Evolutionary conservation across 2,888 invertebrate genomes (phyloP).

Genomic region (Mongoloraphidia duomilia): DNA sequence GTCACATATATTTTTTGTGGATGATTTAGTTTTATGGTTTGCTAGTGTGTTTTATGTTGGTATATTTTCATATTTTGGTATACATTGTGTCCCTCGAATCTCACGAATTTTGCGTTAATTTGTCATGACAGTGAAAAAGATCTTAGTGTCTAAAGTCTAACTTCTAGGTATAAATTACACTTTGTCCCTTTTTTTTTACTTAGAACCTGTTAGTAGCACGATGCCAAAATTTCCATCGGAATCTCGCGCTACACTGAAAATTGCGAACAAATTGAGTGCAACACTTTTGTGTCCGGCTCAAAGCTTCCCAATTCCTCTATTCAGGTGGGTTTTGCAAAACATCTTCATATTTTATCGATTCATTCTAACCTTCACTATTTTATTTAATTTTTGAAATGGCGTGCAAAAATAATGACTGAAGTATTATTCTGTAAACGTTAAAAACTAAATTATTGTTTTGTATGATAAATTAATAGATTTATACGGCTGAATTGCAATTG

Average conservation of each 20-base stretch:
- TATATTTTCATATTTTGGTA: too few species aligned
- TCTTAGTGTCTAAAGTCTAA: not conserved
- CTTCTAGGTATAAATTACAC: not conserved
- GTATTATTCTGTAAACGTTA: too few species aligned
- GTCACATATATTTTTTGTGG: too few species aligned
- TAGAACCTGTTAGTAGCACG: conserved; percentile 45
- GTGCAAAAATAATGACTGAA: too few species aligned
- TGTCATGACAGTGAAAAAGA: not conserved
- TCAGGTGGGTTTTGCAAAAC: conserved; percentile 34
- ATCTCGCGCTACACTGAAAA: conserved; percentile 41
- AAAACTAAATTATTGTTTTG: too few species aligned
- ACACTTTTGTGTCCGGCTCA: conserved; percentile 49
- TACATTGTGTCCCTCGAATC: too few species aligned
- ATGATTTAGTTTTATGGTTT: not conserved
- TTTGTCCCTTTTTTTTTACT: conserved; percentile 2
- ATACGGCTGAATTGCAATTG: too few species aligned
- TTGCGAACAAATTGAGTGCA: conserved; percentile 30
- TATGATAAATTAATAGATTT: too few species aligned
- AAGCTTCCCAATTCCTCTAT: conserved; percentile 43
- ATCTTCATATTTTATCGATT: not conserved
- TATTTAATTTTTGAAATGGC: not conserved
- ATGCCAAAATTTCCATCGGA: conserved; percentile 62
- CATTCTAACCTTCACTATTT: not conserved
- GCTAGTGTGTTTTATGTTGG: not conserved
- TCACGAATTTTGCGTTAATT: too few species aligned